Evolutionary conservation across 1,140 invertebrate genomes (phyloP).

Genomic region (Diachasmimorpha longicaudata): DNA sequence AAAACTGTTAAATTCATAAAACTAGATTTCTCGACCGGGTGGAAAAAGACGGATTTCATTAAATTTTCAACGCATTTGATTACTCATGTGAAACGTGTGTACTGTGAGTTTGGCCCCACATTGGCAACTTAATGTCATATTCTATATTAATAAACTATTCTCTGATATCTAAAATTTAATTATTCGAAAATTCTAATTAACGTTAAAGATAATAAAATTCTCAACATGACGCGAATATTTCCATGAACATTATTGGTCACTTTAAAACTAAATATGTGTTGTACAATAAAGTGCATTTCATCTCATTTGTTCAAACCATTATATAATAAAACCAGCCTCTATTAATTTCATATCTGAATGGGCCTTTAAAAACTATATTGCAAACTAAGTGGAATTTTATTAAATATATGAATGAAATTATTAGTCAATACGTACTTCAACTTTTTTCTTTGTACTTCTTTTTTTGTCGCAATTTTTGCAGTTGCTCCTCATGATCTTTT

Average conservation of each 20-base stretch:
- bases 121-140: slow-evolving; percentile 13
- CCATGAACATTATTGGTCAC: slow-evolving; percentile 18
- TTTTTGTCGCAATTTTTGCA: slow-evolving; percentile 51
- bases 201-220: slow-evolving; percentile 1
- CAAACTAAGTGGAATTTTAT: slow-evolving; percentile 38
- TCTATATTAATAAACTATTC: not conserved
- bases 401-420: slow-evolving; percentile 13
- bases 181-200: not conserved
- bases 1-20: not conserved
- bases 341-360: slow-evolving; percentile 50
- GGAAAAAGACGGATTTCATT: not conserved
- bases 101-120: slow-evolving; percentile 4
- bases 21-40: not conserved
- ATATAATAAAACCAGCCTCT: slow-evolving; percentile 58
- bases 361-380: slow-evolving; percentile 51
- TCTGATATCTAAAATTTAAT: not conserved
- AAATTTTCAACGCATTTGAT: not conserved
- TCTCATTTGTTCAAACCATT: slow-evolving; percentile 23
- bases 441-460: slow-evolving; percentile 58
- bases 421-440: slow-evolving; percentile 51
- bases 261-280: slow-evolving; percentile 41
- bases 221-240: not conserved
- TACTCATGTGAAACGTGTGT: slow-evolving; percentile 11
- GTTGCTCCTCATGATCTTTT: slow-evolving; percentile 39
- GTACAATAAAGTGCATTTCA: slow-evolving; percentile 56